Evolutionary conservation across 2,888 invertebrate genomes (phyloP).

Genomic region (Heliconius sara): DNA sequence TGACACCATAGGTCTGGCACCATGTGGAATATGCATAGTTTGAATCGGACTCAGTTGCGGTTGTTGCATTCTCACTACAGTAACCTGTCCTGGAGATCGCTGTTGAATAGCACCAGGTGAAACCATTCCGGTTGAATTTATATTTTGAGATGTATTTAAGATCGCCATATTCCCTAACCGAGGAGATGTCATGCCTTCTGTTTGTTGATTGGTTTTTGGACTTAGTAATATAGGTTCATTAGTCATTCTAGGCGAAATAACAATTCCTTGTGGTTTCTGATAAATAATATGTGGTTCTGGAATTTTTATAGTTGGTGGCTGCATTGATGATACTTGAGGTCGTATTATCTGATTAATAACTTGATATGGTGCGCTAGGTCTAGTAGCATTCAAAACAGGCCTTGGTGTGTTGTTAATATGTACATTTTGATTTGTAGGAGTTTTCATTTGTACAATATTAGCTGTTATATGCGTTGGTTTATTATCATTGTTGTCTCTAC

Average conservation of each 20-base stretch:
- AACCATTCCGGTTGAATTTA: slow-evolving; percentile 67
- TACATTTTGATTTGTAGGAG: slow-evolving; percentile 62
- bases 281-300: slow-evolving; percentile 82
- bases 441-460: slow-evolving; percentile 77
- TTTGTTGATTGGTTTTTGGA: slow-evolving; percentile 70
- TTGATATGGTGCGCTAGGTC: slow-evolving; percentile 74
- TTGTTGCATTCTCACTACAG: slow-evolving; percentile 81
- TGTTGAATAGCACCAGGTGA: slow-evolving; percentile 73
- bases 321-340: slow-evolving; percentile 78
- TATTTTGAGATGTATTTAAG: slow-evolving; percentile 69
- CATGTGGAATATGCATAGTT: slow-evolving; percentile 71
- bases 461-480: slow-evolving; percentile 72
- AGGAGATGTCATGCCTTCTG: slow-evolving; percentile 71
- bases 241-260: slow-evolving; percentile 73
- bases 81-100: slow-evolving; percentile 78
- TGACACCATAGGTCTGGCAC: slow-evolving; percentile 73
- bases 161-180: slow-evolving; percentile 74
- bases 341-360: slow-evolving; percentile 76
- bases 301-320: slow-evolving; percentile 87
- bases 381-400: slow-evolving; percentile 66
- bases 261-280: slow-evolving; percentile 77
- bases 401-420: slow-evolving; percentile 62
- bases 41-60: slow-evolving; percentile 78
- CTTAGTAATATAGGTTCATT: slow-evolving; percentile 73
- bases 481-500: slow-evolving; percentile 65